Percentiles rank a stretch among this genome's conserved stretches.
Evolutionary conservation across 2,113 vertebrate genomes (phyloP).

Genomic region (Nettapus auritus): DNA sequence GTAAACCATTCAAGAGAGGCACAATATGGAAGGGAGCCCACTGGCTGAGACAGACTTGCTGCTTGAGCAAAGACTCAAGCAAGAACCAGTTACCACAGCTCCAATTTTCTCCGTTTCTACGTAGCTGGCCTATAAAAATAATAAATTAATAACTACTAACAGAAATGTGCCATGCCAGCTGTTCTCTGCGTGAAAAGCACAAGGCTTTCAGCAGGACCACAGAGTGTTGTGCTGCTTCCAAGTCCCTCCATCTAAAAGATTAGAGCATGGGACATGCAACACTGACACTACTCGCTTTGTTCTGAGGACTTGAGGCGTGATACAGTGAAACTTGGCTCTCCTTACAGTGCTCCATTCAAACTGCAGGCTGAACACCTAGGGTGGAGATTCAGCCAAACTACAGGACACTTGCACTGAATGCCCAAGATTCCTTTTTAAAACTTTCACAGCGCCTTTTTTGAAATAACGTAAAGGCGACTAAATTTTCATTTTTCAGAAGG

Average conservation of each 20-base stretch:
- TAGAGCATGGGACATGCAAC: background rate
- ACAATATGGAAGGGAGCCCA: background rate
- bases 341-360: background rate
- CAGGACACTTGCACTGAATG: background rate
- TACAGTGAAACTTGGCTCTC: background rate
- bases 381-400: background rate
- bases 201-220: background rate
- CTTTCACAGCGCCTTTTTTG: background rate
- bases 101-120: background rate
- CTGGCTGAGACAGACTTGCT: background rate
- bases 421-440: background rate
- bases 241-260: background rate
- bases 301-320: background rate
- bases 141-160: background rate
- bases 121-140: background rate
- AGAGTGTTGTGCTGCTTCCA: background rate
- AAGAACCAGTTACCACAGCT: background rate
- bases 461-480: background rate
- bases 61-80: background rate
- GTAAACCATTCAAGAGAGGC: background rate
- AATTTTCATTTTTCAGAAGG: background rate
- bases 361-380: background rate
- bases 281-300: conserved; percentile 4
- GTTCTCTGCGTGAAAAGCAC: background rate
- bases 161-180: background rate